Evolutionary conservation across 2,888 invertebrate species (phyloP), one percentile per base, ranked within the genome.

Genomic region (Globia sparganii): DNA sequence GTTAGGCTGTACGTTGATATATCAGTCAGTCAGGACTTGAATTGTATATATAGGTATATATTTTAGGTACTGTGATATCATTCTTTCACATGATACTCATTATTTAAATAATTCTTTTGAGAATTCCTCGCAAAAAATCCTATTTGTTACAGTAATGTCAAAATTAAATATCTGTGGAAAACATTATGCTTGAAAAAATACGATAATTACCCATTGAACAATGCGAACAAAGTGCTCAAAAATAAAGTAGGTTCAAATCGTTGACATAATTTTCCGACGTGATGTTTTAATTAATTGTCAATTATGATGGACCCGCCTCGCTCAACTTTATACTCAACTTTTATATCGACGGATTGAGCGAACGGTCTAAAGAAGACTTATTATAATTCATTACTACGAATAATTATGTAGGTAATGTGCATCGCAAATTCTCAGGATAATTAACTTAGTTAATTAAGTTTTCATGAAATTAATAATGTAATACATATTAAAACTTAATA

Each of bases 281-380:
- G 34, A 77, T 58, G 28, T 83, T 78, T 78, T 53, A 80, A 80
- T 80, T 77, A 70, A 59, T 56, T 65, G 28, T 40, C 59, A 83
- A 46, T 77, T 78, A 68, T 83, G 31, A 83, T 49, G 53, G 11
- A 65, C 58, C 13, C 9, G 9, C 11, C 9, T 46, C 59, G 43
- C 65, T 78, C 70, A 69, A 80, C 56, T 46, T 65, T 80, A 43
- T 43, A 65, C 78, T 77, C 64, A 78, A 80, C 83, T 66, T 46
- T 64, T 70, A n/a, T 46, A 40, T 56, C 31, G 46, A 80, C 78
- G 56, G 53, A 61, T 80, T 40, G 62, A 77, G 34, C 40, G 18
- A 62, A 40, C 25, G 11, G 21, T 62, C 25, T 25, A 8, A 43
- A 61, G 53, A 61, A 28, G 25, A 28, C n/a, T 34, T 25, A n/a